These are phyloP conservation scores for Habrosyne pyritoides DNA, from an alignment of 2,888 invertebrate species.

Conservation along the genomic window DNA sequence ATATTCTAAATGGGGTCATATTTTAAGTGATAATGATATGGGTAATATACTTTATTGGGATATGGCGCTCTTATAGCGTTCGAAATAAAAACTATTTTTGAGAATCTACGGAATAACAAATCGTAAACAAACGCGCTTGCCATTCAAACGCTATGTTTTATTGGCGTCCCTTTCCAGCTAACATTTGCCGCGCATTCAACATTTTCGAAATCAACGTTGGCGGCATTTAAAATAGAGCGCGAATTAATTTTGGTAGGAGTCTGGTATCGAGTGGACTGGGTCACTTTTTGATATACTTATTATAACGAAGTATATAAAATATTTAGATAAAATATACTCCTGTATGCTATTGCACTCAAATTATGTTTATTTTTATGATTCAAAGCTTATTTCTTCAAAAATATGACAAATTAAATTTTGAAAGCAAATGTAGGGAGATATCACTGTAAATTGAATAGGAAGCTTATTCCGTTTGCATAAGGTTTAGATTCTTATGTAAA, in stretches of 20 bases:
- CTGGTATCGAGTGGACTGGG: slow-evolving; percentile 70
- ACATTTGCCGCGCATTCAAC: slow-evolving; percentile 79
- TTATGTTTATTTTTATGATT: slow-evolving; percentile 42
- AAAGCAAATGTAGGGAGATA: slow-evolving; percentile 70
- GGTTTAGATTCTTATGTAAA: slow-evolving; percentile 39
- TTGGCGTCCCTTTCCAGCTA: slow-evolving; percentile 79
- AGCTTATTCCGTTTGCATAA: slow-evolving; percentile 17
- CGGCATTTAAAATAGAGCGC: slow-evolving; percentile 81
- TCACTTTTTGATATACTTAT: slow-evolving; percentile 80
- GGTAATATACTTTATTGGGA: neutral
- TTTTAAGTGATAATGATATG: no score
- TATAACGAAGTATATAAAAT: slow-evolving; percentile 56
- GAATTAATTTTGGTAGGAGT: slow-evolving; percentile 74
- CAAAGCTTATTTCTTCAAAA: slow-evolving; percentile 51
- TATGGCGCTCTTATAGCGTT: slow-evolving; percentile 60
- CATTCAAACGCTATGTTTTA: slow-evolving; percentile 78
- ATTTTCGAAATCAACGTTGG: slow-evolving; percentile 78
- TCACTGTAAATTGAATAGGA: slow-evolving; percentile 29
- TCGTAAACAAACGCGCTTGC: slow-evolving; percentile 79
- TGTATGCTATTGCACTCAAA: slow-evolving; percentile 30
- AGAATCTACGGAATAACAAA: slow-evolving; percentile 69
- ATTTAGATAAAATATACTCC: slow-evolving; percentile 49
- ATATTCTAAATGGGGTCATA: no score
- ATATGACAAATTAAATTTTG: slow-evolving; percentile 60
- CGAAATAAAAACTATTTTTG: slow-evolving; percentile 78